Evolutionary conservation across 2,797 vertebrate species (phyloP).

Genomic region (Chlorospingus flavigularis): DNA sequence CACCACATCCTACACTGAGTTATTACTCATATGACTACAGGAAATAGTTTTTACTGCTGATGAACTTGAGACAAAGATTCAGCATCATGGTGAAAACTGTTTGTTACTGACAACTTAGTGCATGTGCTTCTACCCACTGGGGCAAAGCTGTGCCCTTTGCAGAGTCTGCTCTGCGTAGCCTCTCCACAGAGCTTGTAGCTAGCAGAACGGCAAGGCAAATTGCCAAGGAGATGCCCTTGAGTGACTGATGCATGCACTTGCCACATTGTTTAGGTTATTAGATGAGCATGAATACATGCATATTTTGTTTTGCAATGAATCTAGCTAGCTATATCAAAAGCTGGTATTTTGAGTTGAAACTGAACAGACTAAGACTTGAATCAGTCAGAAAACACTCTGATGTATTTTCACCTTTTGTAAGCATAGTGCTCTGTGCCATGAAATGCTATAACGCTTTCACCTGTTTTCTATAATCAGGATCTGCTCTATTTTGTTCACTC

Average conservation of each 20-base stretch:
- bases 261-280: background rate
- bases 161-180: background rate
- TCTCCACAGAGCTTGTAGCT: background rate
- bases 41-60: background rate
- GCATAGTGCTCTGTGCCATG: background rate
- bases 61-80: background rate
- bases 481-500: background rate
- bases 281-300: background rate
- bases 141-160: background rate
- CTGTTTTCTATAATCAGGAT: background rate
- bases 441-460: background rate
- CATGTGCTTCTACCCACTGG: background rate
- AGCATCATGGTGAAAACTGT: rapidly evolving
- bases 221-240: background rate
- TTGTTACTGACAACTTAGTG: background rate
- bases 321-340: background rate
- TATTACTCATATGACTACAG: background rate
- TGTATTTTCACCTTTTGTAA: background rate
- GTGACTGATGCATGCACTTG: background rate
- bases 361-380: background rate
- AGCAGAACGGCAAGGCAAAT: background rate
- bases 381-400: background rate
- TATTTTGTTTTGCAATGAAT: background rate
- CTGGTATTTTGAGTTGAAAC: background rate
- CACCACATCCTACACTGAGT: background rate